Conservation (phyloP, 1,140 invertebrate species). For the Pogonus chalceus region DNA sequence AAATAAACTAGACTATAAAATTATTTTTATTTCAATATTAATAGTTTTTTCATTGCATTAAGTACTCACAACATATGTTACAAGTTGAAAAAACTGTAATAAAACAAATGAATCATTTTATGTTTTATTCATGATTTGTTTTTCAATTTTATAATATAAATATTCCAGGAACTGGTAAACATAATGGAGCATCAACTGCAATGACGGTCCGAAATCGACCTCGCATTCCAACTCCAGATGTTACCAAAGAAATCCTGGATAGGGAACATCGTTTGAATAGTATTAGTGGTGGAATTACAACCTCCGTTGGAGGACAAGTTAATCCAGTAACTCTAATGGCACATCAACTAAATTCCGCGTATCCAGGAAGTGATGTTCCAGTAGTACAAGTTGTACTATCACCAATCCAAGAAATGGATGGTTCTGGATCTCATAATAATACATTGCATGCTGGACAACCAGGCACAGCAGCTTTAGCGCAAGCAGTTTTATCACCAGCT, state of each 20-base stretch:
- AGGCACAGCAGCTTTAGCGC: slow-evolving; percentile 56
- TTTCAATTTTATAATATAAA: neutral
- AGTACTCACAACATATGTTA: no score
- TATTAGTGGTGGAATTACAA: slow-evolving; percentile 14
- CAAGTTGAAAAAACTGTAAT: no score
- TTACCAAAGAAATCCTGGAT: slow-evolving; percentile 63
- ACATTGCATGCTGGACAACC: slow-evolving; percentile 56
- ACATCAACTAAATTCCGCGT: slow-evolving; percentile 41
- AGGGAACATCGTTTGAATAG: slow-evolving; percentile 55
- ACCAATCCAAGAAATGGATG: slow-evolving; percentile 65
- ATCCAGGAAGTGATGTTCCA: slow-evolving; percentile 45
- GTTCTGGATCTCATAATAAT: slow-evolving; percentile 50
- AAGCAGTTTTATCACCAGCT: slow-evolving; percentile 54
- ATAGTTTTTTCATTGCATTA: no score
- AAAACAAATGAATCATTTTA: no score
- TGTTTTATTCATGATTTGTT: no score
- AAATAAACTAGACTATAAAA: no score
- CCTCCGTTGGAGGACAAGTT: slow-evolving; percentile 17
- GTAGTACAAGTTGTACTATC: slow-evolving; percentile 67
- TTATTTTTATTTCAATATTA: no score
- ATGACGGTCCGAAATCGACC: slow-evolving; percentile 62
- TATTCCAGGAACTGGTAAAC: slow-evolving; percentile 48
- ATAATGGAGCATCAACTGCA: slow-evolving; percentile 53
- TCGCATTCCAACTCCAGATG: slow-evolving; percentile 76
- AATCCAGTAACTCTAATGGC: slow-evolving; percentile 48